Conservation (phyloP, 1,140 invertebrate species). For the Brachionus rotundiformis region DNA sequence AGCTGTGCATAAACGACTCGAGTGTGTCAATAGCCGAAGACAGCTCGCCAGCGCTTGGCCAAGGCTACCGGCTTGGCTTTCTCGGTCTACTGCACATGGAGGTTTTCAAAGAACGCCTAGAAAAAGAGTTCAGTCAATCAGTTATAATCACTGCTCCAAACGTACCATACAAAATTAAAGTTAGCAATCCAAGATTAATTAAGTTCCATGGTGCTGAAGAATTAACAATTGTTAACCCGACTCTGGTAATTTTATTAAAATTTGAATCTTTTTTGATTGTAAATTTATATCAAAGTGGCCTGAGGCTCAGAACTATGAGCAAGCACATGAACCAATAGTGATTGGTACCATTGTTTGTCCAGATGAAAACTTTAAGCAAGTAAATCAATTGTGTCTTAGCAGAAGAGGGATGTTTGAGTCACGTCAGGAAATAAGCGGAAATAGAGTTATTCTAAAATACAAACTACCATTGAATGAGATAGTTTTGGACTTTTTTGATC, state of each 20-base stretch:
- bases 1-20: conserved; percentile 88
- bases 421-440: conserved; percentile 77
- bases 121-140: conserved; percentile 87
- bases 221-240: conserved; percentile 81
- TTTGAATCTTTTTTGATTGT: conserved; percentile 48
- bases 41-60: conserved; percentile 74
- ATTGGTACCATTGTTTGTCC: conserved; percentile 85
- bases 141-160: conserved; percentile 87
- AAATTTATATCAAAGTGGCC: conserved; percentile 73
- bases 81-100: conserved; percentile 87
- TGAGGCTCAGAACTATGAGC: conserved; percentile 69
- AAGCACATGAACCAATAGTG: conserved; percentile 85
- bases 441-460: conserved; percentile 78
- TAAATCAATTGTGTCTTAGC: conserved; percentile 67
- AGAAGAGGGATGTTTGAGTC: conserved; percentile 76
- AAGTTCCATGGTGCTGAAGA: conserved; percentile 72
- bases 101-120: conserved; percentile 86
- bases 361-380: conserved; percentile 63
- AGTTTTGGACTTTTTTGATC: conserved; percentile 90
- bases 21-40: conserved; percentile 73
- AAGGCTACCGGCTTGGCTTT: conserved; percentile 77
- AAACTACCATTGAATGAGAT: conserved; percentile 87
- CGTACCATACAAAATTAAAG: conserved; percentile 80
- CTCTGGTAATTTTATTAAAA: conserved; percentile 60
- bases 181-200: conserved; percentile 57